Conservation (phyloP, 2,888 invertebrate genomes). For the Exocentrus adspersus region DNA sequence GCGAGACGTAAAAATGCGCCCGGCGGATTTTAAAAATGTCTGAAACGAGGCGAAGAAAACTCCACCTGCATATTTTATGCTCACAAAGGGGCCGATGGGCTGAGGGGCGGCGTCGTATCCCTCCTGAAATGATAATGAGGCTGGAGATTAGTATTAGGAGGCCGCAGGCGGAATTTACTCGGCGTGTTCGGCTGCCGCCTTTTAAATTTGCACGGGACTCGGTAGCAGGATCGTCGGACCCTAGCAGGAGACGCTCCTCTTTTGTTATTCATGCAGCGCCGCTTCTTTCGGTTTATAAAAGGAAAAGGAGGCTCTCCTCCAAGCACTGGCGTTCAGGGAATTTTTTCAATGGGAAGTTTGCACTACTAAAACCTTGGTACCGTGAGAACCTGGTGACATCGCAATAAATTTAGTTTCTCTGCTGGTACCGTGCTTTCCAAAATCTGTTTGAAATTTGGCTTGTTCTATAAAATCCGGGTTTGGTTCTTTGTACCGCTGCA, state of each 20-base stretch:
- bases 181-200: constrained; percentile 44
- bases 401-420: too few species aligned
- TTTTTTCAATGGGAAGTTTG: background rate
- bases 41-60: constrained; percentile 14
- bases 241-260: constrained; percentile 40
- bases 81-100: constrained; percentile 12
- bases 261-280: constrained; percentile 61
- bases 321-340: constrained; percentile 30
- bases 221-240: constrained; percentile 52
- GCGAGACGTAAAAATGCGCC: background rate
- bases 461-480: too few species aligned
- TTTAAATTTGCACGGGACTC: constrained; percentile 56
- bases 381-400: too few species aligned
- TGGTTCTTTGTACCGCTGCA: too few species aligned
- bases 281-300: constrained; percentile 56
- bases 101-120: constrained; percentile 35
- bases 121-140: constrained; percentile 49
- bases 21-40: constrained; percentile 8
- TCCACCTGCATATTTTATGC: constrained; percentile 39
- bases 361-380: background rate
- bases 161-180: constrained; percentile 47
- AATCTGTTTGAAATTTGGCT: too few species aligned
- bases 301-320: constrained; percentile 48
- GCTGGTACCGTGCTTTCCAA: too few species aligned
- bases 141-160: constrained; percentile 48